Base-by-base conservation (phyloP, 2,888 invertebrate species). In the Drosophila mettleri region DNA sequence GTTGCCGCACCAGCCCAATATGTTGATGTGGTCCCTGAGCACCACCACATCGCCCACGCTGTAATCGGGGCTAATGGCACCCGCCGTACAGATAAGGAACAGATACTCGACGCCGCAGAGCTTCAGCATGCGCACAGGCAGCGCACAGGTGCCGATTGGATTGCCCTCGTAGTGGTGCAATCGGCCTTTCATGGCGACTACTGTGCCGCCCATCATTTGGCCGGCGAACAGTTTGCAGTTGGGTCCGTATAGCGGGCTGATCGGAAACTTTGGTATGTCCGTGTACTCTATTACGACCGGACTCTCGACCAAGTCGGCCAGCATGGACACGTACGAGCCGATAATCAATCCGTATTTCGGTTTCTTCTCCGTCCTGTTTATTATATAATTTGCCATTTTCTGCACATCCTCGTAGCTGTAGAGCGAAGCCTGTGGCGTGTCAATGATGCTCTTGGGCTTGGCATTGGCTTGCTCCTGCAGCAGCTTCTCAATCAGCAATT, bases 141-240 rank as follows among this genome's bases (percentile, higher is more conserved):
- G 95, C 5, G 97, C 95, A 84, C 98, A 97, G 94, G 96, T 96
- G 95, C 96, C 97, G 27, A 97, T 93, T 0, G 97, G 96, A 92
- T 98, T 98, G 43, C 99, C 99, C 92, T 99, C 99, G 92, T 99
- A 99, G 83, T 96, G 95, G 91, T 99, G 99, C 92, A 98, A 97
- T 54, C 99, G 94, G 14, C 99, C 98, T 92, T 99, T 97, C 97
- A 99, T 98, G 82, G 98, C 97, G 78, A 99, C 96, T 0, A 98
- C 96, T 0, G 96, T 94, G 4, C 97, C 94, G 3, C 95, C 96
- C n/a, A 94, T 93, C 16, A 99, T 93, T 51, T 94, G 93, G 1
- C 99, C 99, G 90, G 99, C 97, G 38, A 99, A 96, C 89, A 99
- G 93, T 88, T 95, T 95, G 0, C 99, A 98, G 16, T 95, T 95